A percentile compares a stretch with the other conserved stretches of the same genome.
Evolutionary conservation across 1,140 invertebrate species (phyloP).

Genomic region (Trypoxylus dichotomus): DNA sequence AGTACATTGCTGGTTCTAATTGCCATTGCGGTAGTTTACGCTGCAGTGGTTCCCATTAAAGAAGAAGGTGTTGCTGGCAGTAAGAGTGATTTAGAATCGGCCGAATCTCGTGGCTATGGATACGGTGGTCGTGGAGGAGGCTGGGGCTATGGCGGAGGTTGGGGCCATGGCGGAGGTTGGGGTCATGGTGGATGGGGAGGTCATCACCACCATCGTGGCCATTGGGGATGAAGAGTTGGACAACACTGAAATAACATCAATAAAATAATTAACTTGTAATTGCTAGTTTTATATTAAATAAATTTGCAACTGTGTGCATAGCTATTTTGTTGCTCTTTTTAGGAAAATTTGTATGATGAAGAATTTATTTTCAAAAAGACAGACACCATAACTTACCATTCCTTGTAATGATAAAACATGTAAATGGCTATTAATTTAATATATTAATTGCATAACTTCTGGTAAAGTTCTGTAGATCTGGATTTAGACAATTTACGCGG

Average conservation of each 20-base stretch:
- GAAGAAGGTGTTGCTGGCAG: not conserved
- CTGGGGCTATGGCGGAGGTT: not conserved
- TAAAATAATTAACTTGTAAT: not conserved
- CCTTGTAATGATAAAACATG: no score
- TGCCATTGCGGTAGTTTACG: not conserved
- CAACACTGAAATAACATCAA: not conserved
- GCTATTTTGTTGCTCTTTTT: no score
- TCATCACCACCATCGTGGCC: conserved; percentile 4
- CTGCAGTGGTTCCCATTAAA: not conserved
- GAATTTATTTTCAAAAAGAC: no score
- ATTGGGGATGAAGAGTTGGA: conserved; percentile 17
- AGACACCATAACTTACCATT: no score
- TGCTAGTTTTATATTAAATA: not conserved
- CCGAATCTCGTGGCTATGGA: conserved; percentile 29
- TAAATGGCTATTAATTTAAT: no score
- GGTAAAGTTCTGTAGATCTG: no score
- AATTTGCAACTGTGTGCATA: not conserved
- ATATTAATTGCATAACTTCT: no score
- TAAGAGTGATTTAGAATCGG: not conserved
- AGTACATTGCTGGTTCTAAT: not conserved
- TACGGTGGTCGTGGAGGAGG: conserved; percentile 25
- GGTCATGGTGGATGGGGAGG: conserved; percentile 30
- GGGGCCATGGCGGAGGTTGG: not conserved
- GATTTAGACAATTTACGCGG: no score
- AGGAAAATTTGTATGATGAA: no score